A percentile compares a stretch with the other conserved stretches of the same genome.
Conservation (phyloP, 1,140 invertebrate species). For the Rhynchophorus ferrugineus region DNA sequence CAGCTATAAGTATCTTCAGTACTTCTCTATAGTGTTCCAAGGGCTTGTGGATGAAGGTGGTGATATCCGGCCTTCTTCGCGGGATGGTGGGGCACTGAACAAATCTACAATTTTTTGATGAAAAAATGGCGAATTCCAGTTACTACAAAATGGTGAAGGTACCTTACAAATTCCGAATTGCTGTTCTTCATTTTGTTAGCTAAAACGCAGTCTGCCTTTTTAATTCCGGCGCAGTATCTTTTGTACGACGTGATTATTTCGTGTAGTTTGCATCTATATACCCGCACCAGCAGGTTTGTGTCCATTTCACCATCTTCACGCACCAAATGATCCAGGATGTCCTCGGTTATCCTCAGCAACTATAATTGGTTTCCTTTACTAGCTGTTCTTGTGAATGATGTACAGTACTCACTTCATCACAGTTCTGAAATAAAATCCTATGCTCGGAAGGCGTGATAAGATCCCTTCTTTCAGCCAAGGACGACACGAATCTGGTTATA, state of each 20-base stretch:
- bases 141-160: not conserved
- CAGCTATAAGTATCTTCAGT: constrained; percentile 47
- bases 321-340: constrained; percentile 66
- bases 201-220: constrained; percentile 71
- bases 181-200: constrained; percentile 50
- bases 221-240: constrained; percentile 72
- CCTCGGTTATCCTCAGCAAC: constrained; percentile 68
- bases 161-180: constrained; percentile 35
- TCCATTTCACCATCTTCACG: constrained; percentile 63
- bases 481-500: constrained; percentile 62
- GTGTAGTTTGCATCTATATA: constrained; percentile 64
- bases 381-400: no score
- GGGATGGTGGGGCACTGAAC: constrained; percentile 71
- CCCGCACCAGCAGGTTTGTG: constrained; percentile 54
- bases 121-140: not conserved
- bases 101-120: constrained; percentile 56
- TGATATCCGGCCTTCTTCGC: constrained; percentile 69
- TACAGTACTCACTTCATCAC: constrained; percentile 58
- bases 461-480: constrained; percentile 63
- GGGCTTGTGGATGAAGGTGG: constrained; percentile 69
- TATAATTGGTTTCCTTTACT: no score
- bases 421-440: constrained; percentile 71
- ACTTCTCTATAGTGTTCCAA: constrained; percentile 65
- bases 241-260: constrained; percentile 66
- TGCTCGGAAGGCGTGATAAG: constrained; percentile 66